phyloP scores from a whole-genome alignment of 2,797 vertebrate genomes.

The Paratrypauchen microcephalus region DNA sequence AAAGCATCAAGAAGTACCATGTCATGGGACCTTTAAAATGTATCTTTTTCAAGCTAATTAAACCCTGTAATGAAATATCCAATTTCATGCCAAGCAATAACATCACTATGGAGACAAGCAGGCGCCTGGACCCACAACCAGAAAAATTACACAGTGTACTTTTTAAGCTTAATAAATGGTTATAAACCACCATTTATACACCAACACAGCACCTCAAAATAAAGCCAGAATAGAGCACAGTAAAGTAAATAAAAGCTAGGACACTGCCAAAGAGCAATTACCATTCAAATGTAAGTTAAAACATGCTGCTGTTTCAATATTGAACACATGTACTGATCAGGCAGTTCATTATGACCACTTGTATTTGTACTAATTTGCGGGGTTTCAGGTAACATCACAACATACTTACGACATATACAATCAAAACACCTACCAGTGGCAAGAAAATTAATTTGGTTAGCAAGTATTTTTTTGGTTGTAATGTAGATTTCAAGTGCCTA shows the following conservation, averaged over 20 bases:
- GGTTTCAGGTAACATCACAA: neutral
- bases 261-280: slow-evolving; percentile 70
- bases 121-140: too few relatives aligned
- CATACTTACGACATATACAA: neutral
- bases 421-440: neutral
- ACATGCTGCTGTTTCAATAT: slow-evolving; percentile 41
- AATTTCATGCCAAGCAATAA: too few relatives aligned
- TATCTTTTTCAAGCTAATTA: too few relatives aligned
- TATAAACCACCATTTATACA: slow-evolving; percentile 60
- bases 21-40: too few relatives aligned
- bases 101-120: too few relatives aligned
- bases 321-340: neutral
- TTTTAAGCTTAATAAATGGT: slow-evolving; percentile 32
- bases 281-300: slow-evolving; percentile 40
- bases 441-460: neutral
- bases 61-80: too few relatives aligned
- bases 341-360: slow-evolving; percentile 2
- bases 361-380: neutral
- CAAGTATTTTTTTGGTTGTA: neutral
- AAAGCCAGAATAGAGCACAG: slow-evolving; percentile 44
- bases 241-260: slow-evolving; percentile 56
- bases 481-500: neutral
- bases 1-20: too few relatives aligned
- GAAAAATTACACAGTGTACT: too few relatives aligned
- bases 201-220: slow-evolving; percentile 63